Evolutionary conservation across 2,888 invertebrate species (phyloP).

Genomic region (Oxystoma pomonae): DNA sequence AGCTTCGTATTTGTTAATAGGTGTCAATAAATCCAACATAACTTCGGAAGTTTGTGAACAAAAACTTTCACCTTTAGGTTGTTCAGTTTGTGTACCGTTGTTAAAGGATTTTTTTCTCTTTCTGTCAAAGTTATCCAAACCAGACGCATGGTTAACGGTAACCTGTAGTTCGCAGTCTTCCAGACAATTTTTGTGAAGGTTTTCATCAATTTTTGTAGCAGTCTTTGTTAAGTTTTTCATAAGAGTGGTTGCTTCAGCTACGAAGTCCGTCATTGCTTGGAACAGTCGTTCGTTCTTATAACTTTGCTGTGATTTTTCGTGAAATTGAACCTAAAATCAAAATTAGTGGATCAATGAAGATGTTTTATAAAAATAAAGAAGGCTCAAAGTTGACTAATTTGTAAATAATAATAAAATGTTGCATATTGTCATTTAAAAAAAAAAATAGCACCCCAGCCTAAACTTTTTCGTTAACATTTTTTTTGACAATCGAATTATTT

Average conservation of each 20-base stretch:
- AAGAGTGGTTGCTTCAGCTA: slow-evolving; percentile 45
- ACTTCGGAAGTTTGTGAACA: slow-evolving; percentile 19
- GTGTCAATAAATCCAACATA: slow-evolving; percentile 26
- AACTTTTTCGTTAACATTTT: too few species aligned
- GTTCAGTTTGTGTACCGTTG: slow-evolving; percentile 18
- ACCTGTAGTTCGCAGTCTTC: slow-evolving; percentile 41
- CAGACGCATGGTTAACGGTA: slow-evolving; percentile 37
- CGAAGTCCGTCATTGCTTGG: slow-evolving; percentile 45
- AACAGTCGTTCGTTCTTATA: slow-evolving; percentile 37
- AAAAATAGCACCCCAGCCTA: too few species aligned
- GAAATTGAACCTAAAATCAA: slow-evolving; percentile 9
- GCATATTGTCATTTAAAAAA: too few species aligned
- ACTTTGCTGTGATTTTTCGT: slow-evolving; percentile 15
- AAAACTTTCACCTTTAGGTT: slow-evolving; percentile 14
- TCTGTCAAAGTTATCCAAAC: slow-evolving; percentile 21
- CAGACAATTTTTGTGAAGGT: slow-evolving; percentile 3
- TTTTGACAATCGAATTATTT: too few species aligned
- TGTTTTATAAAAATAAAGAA: too few species aligned
- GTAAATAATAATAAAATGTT: too few species aligned
- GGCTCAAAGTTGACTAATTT: too few species aligned
- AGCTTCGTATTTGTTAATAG: slow-evolving; percentile 43
- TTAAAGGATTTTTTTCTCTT: slow-evolving; percentile 20
- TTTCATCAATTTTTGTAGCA: slow-evolving; percentile 31
- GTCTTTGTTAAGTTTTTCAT: slow-evolving; percentile 41
- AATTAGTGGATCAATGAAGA: too few species aligned